phyloP scores from a whole-genome alignment of 2,888 invertebrate genomes.

The Spisula subtruncata region DNA sequence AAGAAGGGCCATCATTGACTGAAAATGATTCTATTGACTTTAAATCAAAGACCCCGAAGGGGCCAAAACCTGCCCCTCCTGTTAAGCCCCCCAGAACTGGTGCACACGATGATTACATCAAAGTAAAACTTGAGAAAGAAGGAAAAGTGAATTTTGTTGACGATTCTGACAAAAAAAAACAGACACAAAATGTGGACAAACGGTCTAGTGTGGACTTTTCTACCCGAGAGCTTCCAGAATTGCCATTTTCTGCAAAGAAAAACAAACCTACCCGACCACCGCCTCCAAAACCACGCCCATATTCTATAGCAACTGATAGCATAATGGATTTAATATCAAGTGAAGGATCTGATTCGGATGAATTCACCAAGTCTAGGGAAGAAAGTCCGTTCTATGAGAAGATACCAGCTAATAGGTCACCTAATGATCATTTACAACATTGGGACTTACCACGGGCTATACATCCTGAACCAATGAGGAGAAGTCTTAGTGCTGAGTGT shows the following conservation, averaged over 20 bases:
- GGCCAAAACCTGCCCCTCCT: slow-evolving; percentile 68
- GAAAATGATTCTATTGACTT: slow-evolving; percentile 41
- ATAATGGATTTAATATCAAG: slow-evolving; percentile 51
- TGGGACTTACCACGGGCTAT: slow-evolving; percentile 72
- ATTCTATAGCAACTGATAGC: slow-evolving; percentile 68
- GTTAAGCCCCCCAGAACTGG: slow-evolving; percentile 81
- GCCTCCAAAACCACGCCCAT: slow-evolving; percentile 72
- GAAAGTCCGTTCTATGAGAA: slow-evolving; percentile 69
- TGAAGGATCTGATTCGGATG: slow-evolving; percentile 51
- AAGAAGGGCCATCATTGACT: background rate
- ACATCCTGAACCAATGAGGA: slow-evolving; percentile 73
- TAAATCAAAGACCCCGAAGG: background rate
- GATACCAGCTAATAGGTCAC: slow-evolving; percentile 32
- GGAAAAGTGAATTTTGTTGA: slow-evolving; percentile 16
- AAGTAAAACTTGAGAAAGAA: slow-evolving; percentile 73
- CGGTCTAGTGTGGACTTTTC: slow-evolving; percentile 12
- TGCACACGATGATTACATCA: slow-evolving; percentile 82
- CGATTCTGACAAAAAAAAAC: background rate
- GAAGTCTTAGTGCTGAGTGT: slow-evolving; percentile 83
- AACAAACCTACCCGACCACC: slow-evolving; percentile 73
- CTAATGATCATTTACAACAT: slow-evolving; percentile 65
- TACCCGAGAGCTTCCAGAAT: slow-evolving; percentile 24
- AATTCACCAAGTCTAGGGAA: slow-evolving; percentile 30
- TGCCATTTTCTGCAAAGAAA: slow-evolving; percentile 38
- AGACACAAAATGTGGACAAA: slow-evolving; percentile 30